Percentiles rank a stretch among this genome's conserved stretches.
phyloP scores from a whole-genome alignment of 2,113 vertebrate genomes.

The Xenotilapia longispinis region DNA sequence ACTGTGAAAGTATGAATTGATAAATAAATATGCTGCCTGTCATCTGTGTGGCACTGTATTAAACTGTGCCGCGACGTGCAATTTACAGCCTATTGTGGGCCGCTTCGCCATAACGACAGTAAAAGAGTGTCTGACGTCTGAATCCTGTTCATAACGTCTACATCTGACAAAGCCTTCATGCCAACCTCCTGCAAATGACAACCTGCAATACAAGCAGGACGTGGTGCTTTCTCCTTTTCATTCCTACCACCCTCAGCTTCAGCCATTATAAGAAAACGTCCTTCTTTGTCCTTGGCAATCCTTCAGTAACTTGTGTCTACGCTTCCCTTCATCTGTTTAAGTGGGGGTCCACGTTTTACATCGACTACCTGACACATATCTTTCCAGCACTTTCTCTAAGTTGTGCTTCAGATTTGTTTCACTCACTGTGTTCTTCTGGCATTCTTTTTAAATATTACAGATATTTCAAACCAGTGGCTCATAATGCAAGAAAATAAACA shows the following conservation, averaged over 20 bases:
- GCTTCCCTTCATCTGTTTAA: not conserved
- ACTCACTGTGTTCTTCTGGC: not conserved
- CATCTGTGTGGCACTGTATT: constrained; percentile 1
- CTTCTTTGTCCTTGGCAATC: constrained; percentile 34
- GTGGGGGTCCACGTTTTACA: not conserved
- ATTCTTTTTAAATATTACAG: constrained; percentile 40
- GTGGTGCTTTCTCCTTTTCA: not conserved
- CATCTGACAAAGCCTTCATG: not conserved
- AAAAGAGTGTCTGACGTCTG: not conserved
- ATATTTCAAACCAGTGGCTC: not conserved
- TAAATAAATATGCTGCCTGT: constrained; percentile 28
- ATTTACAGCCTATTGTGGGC: constrained; percentile 12
- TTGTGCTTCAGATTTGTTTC: not conserved
- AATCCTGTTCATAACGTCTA: not conserved
- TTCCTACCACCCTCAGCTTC: not conserved
- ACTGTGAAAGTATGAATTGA: constrained; percentile 2
- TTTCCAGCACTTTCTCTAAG: not conserved
- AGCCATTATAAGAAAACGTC: constrained; percentile 7
- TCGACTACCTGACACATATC: not conserved
- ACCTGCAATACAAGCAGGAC: not conserved
- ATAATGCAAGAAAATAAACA: not conserved
- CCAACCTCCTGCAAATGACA: not conserved
- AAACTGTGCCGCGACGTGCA: constrained; percentile 6
- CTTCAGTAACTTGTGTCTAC: not conserved
- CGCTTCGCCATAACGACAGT: constrained; percentile 7